phyloP scores from a whole-genome alignment of 2,888 invertebrate species.

The Ectemnius continuus region DNA sequence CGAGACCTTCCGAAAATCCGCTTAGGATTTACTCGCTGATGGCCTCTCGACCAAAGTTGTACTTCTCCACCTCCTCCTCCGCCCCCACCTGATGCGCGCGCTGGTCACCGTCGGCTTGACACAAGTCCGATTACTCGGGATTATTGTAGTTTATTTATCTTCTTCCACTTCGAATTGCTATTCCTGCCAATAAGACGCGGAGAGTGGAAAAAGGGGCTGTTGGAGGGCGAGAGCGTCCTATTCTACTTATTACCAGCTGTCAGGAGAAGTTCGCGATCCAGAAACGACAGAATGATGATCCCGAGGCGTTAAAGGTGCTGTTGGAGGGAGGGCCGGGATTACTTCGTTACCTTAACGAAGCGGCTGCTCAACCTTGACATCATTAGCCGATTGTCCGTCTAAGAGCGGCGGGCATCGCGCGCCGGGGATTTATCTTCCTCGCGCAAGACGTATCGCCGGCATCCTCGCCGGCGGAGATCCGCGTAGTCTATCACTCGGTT shows the following conservation, averaged over 20 bases:
- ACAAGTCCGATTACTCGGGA: too few relatives aligned
- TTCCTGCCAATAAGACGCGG: too few relatives aligned
- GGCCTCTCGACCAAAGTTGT: background rate
- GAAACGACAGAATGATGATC: too few relatives aligned
- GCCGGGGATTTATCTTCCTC: conserved; percentile 57
- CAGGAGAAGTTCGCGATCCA: too few relatives aligned
- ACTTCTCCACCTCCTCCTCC: background rate
- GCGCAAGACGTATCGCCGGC: conserved; percentile 57
- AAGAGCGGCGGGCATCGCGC: conserved; percentile 44
- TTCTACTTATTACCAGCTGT: too few relatives aligned
- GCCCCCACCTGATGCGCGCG: background rate
- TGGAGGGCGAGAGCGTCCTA: too few relatives aligned
- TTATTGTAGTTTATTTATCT: too few relatives aligned
- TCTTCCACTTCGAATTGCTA: background rate
- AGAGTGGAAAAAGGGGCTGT: too few relatives aligned
- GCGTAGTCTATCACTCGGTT: conserved; percentile 57
- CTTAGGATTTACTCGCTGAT: conserved; percentile 22
- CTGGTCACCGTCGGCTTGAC: background rate
- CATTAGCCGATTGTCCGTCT: conserved; percentile 64
- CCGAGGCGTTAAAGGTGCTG: too few relatives aligned
- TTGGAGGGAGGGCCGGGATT: conserved; percentile 33
- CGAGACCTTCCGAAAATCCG: background rate
- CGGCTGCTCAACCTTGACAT: conserved; percentile 61
- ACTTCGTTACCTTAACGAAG: conserved; percentile 63
- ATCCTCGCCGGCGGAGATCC: conserved; percentile 28